Conservation (phyloP, 1,140 invertebrate genomes). For the Chymomyza costata region DNA sequence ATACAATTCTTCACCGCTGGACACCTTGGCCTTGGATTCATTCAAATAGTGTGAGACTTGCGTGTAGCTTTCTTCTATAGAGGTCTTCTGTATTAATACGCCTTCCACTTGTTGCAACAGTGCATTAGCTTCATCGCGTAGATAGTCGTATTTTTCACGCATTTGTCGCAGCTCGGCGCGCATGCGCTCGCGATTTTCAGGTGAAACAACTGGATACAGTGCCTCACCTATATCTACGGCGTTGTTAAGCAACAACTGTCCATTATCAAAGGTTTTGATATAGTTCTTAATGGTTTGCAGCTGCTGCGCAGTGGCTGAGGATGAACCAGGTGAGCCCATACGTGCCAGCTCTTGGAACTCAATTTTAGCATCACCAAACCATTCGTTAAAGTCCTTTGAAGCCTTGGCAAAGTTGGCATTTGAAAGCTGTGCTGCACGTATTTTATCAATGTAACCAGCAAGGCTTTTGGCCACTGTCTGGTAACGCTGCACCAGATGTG, state of each 20-base stretch:
- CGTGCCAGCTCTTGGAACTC: conserved; percentile 72
- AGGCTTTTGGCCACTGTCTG: conserved; percentile 85
- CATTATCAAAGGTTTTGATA: conserved; percentile 85
- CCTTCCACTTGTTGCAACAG: conserved; percentile 91
- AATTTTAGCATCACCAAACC: conserved; percentile 85
- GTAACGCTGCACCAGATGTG: conserved; percentile 85
- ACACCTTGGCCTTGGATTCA: conserved; percentile 83
- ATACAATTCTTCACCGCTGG: conserved; percentile 81
- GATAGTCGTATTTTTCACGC: conserved; percentile 87
- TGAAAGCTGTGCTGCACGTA: conserved; percentile 81
- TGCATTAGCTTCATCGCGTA: conserved; percentile 88
- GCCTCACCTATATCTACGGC: conserved; percentile 91
- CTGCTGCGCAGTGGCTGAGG: conserved; percentile 68
- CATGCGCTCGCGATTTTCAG: conserved; percentile 89
- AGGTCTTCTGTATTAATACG: conserved; percentile 89
- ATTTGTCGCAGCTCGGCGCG: conserved; percentile 87
- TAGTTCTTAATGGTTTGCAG: conserved; percentile 76
- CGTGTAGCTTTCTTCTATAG: conserved; percentile 91
- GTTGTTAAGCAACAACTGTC: conserved; percentile 85
- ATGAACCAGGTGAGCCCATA: conserved; percentile 72
- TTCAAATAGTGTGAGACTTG: conserved; percentile 89
- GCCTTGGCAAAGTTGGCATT: conserved; percentile 82
- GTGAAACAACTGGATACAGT: conserved; percentile 89
- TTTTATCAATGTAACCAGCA: conserved; percentile 80
- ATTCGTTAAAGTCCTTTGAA: conserved; percentile 84